These are phyloP conservation scores for Anthoscopus minutus DNA, from an alignment of 2,113 vertebrate genomes.

Conservation along the genomic window DNA sequence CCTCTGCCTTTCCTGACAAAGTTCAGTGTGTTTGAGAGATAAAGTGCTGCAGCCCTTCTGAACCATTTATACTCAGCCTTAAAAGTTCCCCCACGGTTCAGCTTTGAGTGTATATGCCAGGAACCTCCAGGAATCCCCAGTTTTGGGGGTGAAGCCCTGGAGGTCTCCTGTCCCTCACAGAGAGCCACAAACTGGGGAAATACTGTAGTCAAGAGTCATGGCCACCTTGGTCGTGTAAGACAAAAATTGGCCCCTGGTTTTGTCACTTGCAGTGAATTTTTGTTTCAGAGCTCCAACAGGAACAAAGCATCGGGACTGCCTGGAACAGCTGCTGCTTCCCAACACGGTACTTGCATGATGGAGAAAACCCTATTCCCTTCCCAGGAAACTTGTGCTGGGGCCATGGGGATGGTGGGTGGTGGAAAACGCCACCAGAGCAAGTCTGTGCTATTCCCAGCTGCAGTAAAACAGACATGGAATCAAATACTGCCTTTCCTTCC, in stretches of 20 bases:
- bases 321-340: not conserved
- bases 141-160: not conserved
- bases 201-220: accelerated
- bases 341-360: not conserved
- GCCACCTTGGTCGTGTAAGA: accelerated
- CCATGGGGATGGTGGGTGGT: not conserved
- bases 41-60: not conserved
- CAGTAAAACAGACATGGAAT: not conserved
- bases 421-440: not conserved
- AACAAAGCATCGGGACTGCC: not conserved
- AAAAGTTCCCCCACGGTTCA: not conserved
- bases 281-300: not conserved
- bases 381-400: not conserved
- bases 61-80: not conserved
- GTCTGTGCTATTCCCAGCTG: not conserved
- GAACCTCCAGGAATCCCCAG: not conserved
- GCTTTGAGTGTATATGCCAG: not conserved
- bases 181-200: not conserved
- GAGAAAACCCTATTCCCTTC: not conserved
- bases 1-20: not conserved
- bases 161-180: not conserved
- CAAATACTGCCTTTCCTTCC: not conserved
- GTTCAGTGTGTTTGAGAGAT: not conserved
- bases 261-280: not conserved
- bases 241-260: not conserved